Evolutionary conservation across 2,113 vertebrate species (phyloP).

Genomic region (Campylorhamphus procurvoides): DNA sequence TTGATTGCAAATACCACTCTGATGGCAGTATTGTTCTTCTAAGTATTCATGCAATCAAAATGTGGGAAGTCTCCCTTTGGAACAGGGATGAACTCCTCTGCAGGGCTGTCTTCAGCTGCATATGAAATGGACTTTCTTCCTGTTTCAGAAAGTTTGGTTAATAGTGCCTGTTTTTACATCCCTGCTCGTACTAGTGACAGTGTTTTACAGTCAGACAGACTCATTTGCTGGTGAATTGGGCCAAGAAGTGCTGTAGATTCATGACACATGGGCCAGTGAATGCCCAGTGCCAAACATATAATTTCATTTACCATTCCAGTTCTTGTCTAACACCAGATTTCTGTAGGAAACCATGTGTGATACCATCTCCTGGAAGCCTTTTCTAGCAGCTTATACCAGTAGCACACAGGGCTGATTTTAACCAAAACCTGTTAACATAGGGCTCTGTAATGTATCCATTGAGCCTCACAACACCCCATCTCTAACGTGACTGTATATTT

Average conservation of each 20-base stretch:
- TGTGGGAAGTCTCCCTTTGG: not conserved
- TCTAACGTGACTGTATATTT: not conserved
- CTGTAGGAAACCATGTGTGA: fast-evolving
- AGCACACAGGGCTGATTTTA: not conserved
- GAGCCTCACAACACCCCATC: not conserved
- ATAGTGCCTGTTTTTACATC: not conserved
- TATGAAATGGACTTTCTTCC: not conserved
- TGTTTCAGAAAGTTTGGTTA: not conserved
- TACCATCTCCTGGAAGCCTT: not conserved
- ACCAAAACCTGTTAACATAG: not conserved
- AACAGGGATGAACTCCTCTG: not conserved
- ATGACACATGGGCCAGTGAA: fast-evolving
- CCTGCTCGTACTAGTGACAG: fast-evolving
- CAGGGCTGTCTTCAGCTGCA: not conserved
- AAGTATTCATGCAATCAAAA: not conserved
- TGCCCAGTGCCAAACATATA: fast-evolving
- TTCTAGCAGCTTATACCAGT: not conserved
- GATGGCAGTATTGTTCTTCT: not conserved
- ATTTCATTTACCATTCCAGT: not conserved
- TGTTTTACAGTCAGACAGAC: fast-evolving
- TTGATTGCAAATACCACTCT: not conserved
- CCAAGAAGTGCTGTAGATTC: not conserved
- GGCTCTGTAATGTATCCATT: not conserved
- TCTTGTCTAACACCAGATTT: not conserved
- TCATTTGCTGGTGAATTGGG: fast-evolving